phyloP scores from a whole-genome alignment of 1,140 invertebrate genomes.

The Ceratina australensis region DNA sequence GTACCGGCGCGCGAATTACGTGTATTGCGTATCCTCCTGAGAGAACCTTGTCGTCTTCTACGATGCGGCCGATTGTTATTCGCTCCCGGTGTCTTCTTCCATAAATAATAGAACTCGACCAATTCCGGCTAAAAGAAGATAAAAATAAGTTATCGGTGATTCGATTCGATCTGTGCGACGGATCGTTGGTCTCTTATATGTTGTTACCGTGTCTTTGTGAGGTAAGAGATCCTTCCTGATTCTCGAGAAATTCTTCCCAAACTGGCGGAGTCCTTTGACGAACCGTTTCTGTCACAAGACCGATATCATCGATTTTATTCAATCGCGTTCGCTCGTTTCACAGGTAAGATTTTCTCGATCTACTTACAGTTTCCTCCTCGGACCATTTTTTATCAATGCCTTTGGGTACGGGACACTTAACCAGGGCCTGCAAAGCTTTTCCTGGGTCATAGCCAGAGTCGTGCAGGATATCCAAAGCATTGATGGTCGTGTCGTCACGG shows the following conservation, averaged over 20 bases:
- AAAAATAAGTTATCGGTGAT: neutral
- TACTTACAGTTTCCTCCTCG: conserved; percentile 94
- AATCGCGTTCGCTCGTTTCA: no score
- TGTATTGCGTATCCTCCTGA: conserved; percentile 92
- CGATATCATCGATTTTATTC: neutral
- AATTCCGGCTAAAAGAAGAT: conserved; percentile 88
- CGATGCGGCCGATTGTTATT: conserved; percentile 95
- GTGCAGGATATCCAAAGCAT: conserved; percentile 96
- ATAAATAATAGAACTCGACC: conserved; percentile 99
- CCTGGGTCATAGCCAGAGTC: conserved; percentile 97
- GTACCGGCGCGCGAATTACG: conserved; percentile 84
- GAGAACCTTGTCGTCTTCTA: conserved; percentile 91
- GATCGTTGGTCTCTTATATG: neutral
- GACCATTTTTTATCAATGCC: conserved; percentile 98
- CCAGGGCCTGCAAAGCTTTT: conserved; percentile 95
- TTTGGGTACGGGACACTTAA: conserved; percentile 97
- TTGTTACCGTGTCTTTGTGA: conserved; percentile 94
- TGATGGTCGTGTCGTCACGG: conserved; percentile 98
- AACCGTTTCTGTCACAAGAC: conserved; percentile 89
- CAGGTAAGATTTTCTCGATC: neutral
- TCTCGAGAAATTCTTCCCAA: conserved; percentile 99
- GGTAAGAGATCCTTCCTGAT: conserved; percentile 97
- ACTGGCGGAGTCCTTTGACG: conserved; percentile 97
- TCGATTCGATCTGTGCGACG: no score
- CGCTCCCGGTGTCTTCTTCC: conserved; percentile 99